Percentiles rank a stretch among this genome's conserved stretches.
phyloP scores from a whole-genome alignment of 2,113 vertebrate species.

The Ailurus styani region DNA sequence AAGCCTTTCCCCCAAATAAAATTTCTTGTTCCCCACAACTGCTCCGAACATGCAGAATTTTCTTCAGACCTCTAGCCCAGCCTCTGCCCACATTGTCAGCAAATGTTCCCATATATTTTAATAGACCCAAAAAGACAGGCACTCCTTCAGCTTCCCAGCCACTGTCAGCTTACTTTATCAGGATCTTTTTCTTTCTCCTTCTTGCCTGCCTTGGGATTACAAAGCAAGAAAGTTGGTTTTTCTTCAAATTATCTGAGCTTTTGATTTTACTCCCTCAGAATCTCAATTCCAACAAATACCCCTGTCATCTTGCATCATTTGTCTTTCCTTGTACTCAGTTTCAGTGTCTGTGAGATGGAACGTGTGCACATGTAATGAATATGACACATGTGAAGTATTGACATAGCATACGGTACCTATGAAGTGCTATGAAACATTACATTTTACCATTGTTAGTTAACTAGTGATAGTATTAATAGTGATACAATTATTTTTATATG shows the following conservation, averaged over 20 bases:
- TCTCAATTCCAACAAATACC: not conserved
- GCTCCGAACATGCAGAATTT: not conserved
- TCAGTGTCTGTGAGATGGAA: not conserved
- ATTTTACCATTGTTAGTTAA: not conserved
- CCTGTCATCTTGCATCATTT: not conserved
- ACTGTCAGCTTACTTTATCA: not conserved
- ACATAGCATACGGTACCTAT: not conserved
- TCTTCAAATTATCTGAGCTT: not conserved
- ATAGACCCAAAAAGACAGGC: not conserved
- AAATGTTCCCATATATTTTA: not conserved
- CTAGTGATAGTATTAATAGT: not conserved
- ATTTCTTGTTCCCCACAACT: not conserved
- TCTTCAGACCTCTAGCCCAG: not conserved
- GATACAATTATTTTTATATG: not conserved
- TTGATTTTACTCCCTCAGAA: not conserved
- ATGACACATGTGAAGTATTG: not conserved
- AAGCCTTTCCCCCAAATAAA: not conserved
- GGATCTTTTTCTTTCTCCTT: not conserved
- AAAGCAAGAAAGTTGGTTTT: not conserved
- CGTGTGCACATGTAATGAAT: not conserved
- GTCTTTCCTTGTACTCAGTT: not conserved
- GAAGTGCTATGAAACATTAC: not conserved
- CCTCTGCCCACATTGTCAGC: not conserved
- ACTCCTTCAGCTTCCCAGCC: not conserved
- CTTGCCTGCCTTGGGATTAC: not conserved